These are phyloP conservation scores for Jordanella pulchra DNA, from an alignment of 2,797 vertebrate genomes.

Conservation along the genomic window DNA sequence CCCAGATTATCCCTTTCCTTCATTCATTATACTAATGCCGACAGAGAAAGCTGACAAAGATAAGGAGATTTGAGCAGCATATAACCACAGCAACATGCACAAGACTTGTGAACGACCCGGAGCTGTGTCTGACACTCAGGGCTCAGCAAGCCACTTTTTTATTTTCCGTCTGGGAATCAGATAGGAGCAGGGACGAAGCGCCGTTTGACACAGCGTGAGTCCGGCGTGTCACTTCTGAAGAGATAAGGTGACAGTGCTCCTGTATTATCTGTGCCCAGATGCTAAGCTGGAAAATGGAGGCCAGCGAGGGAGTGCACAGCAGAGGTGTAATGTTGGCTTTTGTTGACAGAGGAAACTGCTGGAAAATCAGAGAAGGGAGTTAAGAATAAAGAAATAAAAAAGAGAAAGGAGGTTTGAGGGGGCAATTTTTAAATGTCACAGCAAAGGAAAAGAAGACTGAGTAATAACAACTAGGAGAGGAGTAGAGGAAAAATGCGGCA, in stretches of 20 bases:
- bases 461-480: slow-evolving; percentile 6
- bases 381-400: slow-evolving; percentile 38
- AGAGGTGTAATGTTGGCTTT: slow-evolving; percentile 59
- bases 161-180: slow-evolving; percentile 70
- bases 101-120: slow-evolving; percentile 46
- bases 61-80: slow-evolving; percentile 37
- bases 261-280: slow-evolving; percentile 70
- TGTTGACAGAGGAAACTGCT: slow-evolving; percentile 58
- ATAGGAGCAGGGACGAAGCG: slow-evolving; percentile 62
- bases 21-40: slow-evolving; percentile 53
- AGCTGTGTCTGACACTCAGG: slow-evolving; percentile 58
- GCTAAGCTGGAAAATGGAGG: slow-evolving; percentile 69
- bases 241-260: slow-evolving; percentile 73
- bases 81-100: slow-evolving; percentile 1
- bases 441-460: slow-evolving; percentile 4
- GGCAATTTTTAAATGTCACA: slow-evolving; percentile 49
- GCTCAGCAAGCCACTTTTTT: slow-evolving; percentile 64
- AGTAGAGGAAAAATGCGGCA: slow-evolving; percentile 22
- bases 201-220: slow-evolving; percentile 69
- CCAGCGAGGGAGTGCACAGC: slow-evolving; percentile 33
- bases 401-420: slow-evolving; percentile 8
- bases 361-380: slow-evolving; percentile 36
- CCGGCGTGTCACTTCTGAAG: slow-evolving; percentile 72
- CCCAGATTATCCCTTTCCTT: slow-evolving; percentile 42
- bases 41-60: slow-evolving; percentile 55